Evolutionary conservation across 2,113 vertebrate genomes (phyloP).

Genomic region (Corydoras sp.): DNA sequence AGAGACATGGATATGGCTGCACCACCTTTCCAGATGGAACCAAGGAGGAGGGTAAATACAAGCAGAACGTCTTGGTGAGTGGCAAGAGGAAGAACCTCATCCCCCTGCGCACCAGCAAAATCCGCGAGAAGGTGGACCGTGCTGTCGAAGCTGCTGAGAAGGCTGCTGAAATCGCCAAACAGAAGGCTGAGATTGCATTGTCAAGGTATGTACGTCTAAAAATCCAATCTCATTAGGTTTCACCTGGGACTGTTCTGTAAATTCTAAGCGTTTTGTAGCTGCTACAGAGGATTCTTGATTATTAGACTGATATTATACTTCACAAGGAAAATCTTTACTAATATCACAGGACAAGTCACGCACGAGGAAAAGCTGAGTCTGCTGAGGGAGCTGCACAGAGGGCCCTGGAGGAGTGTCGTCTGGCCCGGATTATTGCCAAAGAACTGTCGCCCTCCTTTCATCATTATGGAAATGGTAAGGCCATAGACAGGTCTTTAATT

Average conservation of each 20-base stretch:
- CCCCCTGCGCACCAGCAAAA: constrained; percentile 92
- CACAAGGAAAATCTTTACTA: constrained; percentile 5
- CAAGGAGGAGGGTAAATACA: constrained; percentile 98
- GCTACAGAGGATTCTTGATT: neutral
- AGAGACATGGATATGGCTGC: constrained; percentile 92
- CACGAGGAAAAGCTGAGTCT: constrained; percentile 87
- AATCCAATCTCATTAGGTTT: neutral
- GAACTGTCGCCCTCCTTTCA: constrained; percentile 96
- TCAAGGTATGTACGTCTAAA: constrained; percentile 75
- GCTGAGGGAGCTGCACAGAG: constrained; percentile 86
- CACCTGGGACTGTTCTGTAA: neutral
- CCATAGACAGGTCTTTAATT: neutral
- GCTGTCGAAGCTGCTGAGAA: constrained; percentile 85
- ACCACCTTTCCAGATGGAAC: constrained; percentile 94
- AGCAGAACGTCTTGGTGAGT: constrained; percentile 89
- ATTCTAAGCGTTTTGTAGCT: neutral
- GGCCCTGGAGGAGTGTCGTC: constrained; percentile 84
- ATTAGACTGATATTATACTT: neutral
- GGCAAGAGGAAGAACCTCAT: constrained; percentile 97
- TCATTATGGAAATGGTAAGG: constrained; percentile 93
- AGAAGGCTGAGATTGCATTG: constrained; percentile 93
- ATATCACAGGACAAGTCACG: constrained; percentile 84
- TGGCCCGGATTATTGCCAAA: constrained; percentile 95
- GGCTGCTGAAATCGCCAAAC: constrained; percentile 88
- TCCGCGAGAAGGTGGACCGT: constrained; percentile 95